Conservation (phyloP, 92 coral and sea anemone genomes). For the Paragorgia papillata region DNA sequence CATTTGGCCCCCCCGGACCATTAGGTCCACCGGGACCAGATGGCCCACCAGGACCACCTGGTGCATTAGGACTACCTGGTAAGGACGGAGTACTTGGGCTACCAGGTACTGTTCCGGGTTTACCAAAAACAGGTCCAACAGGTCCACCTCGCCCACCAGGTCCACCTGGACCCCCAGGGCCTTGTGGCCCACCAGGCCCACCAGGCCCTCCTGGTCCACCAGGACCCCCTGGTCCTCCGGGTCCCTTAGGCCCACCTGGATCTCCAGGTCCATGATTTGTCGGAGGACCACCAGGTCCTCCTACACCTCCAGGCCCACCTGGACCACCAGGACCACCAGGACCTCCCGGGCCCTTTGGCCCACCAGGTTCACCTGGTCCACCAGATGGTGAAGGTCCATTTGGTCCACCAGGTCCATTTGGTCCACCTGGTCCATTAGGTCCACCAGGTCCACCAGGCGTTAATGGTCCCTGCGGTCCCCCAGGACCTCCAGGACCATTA, state of each 20-base stretch:
- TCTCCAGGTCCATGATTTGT: slow-evolving; percentile 44
- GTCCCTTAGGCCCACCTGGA: slow-evolving; percentile 26
- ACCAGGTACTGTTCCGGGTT: slow-evolving; percentile 81
- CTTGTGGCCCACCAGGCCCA: slow-evolving; percentile 60
- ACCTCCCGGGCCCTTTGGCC: slow-evolving; percentile 63
- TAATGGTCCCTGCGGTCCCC: slow-evolving; percentile 41
- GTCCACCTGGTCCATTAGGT: slow-evolving; percentile 15
- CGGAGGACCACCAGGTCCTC: slow-evolving; percentile 78
- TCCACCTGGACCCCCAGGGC: slow-evolving; percentile 56
- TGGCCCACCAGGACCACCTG: not conserved
- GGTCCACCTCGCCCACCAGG: slow-evolving; percentile 69
- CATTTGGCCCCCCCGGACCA: not conserved
- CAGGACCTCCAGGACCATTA: slow-evolving; percentile 65
- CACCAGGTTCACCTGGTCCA: slow-evolving; percentile 63
- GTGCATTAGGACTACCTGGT: slow-evolving; percentile 48
- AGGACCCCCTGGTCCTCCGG: slow-evolving; percentile 36
- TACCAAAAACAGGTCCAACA: slow-evolving; percentile 79
- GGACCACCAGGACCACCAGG: slow-evolving; percentile 62
- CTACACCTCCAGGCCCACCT: slow-evolving; percentile 50
- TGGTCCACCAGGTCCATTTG: slow-evolving; percentile 42
- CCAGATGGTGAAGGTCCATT: slow-evolving; percentile 15
- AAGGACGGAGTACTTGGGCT: slow-evolving; percentile 87
- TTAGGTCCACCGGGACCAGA: not conserved
- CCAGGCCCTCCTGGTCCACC: slow-evolving; percentile 63
- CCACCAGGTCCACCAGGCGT: slow-evolving; percentile 36